A percentile compares a stretch with the other conserved stretches of the same genome.
Conservation (phyloP, 2,113 vertebrate species). For the Prionailurus bengalensis region DNA sequence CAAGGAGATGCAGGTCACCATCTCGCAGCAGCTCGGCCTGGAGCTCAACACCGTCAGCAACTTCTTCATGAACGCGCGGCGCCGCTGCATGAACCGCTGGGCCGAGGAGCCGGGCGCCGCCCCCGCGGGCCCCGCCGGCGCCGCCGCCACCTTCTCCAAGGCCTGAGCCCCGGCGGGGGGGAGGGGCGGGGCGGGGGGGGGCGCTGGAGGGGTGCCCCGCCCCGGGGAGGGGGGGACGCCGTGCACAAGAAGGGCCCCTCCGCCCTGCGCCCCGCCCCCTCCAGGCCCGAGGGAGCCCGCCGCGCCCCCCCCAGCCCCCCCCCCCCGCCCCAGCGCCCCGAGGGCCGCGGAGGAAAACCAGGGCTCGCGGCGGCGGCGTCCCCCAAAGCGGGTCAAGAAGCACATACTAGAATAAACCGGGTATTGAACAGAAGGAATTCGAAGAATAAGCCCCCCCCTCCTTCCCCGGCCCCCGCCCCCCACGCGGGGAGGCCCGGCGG, state of each 20-base stretch:
- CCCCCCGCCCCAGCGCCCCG: background rate
- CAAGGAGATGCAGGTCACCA: conserved; percentile 99
- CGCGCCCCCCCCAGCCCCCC: background rate
- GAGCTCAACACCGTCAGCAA: conserved; percentile 99
- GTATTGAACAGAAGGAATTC: conserved; percentile 82
- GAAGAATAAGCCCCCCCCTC: conserved; percentile 42
- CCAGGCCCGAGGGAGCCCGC: conserved; percentile 61
- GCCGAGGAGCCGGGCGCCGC: conserved; percentile 94
- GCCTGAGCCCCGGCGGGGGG: conserved; percentile 89
- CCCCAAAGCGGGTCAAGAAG: conserved; percentile 88
- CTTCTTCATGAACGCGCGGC: conserved; percentile 99
- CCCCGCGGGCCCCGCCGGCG: conserved; percentile 92
- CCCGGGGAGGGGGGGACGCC: background rate
- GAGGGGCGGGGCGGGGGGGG: no score
- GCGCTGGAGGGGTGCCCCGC: background rate
- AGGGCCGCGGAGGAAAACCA: conserved; percentile 41
- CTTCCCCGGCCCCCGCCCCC: background rate
- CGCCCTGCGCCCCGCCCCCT: conserved; percentile 26
- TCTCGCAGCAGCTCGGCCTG: conserved; percentile 98
- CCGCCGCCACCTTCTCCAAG: conserved; percentile 97
- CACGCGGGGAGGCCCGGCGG: background rate
- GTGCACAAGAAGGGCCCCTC: conserved; percentile 62
- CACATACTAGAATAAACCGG: conserved; percentile 90
- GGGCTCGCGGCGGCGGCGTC: conserved; percentile 72
- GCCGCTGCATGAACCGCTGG: conserved; percentile 98